Percentiles rank a stretch among this genome's conserved stretches.
Conservation (phyloP, 2,113 vertebrate species). For the Ardeotis arabs region DNA sequence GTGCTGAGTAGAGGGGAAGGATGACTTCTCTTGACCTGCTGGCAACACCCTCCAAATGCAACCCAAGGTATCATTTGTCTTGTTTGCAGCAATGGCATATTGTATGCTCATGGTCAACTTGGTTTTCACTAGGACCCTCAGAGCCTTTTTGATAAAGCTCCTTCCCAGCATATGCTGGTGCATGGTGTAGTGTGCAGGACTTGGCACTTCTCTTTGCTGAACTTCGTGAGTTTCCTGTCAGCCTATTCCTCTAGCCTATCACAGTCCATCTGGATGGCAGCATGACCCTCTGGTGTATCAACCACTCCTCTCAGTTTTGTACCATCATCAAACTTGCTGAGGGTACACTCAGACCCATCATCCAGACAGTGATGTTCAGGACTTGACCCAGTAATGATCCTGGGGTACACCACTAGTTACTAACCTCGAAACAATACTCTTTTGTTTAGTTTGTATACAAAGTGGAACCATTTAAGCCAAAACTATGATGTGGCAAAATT, state of each 20-base stretch:
- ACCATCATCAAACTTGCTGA: neutral
- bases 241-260: neutral
- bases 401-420: too few species aligned
- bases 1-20: too few species aligned
- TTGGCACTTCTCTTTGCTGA: neutral
- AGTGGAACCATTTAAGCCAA: neutral
- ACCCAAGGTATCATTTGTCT: too few species aligned
- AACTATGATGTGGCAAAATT: rapidly evolving
- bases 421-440: too few species aligned
- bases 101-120: too few species aligned
- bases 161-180: neutral
- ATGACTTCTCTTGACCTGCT: too few species aligned
- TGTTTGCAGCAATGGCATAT: too few species aligned
- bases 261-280: neutral
- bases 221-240: neutral
- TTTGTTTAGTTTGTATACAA: neutral
- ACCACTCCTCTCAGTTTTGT: neutral
- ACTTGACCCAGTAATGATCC: neutral
- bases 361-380: neutral
- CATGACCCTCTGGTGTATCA: neutral
- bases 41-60: too few species aligned
- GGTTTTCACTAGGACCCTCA: neutral
- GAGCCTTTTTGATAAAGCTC: neutral
- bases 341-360: neutral
- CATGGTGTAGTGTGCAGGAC: neutral